phyloP scores from a whole-genome alignment of 2,888 invertebrate species.

The Drosophila buzzatii region DNA sequence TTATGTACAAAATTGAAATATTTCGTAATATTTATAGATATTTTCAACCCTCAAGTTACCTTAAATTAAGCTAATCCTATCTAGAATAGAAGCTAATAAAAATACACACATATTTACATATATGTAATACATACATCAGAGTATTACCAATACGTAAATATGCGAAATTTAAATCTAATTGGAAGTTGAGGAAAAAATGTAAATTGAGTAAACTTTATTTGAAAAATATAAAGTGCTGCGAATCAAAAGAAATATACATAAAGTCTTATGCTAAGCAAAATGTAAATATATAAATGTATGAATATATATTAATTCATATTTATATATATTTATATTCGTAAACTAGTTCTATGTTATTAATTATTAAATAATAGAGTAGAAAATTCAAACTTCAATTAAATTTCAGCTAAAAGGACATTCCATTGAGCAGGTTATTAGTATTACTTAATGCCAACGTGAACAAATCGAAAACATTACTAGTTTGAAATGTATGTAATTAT shows the following conservation, averaged over 20 bases:
- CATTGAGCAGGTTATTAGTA: slow-evolving; percentile 70
- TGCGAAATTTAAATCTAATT: slow-evolving; percentile 32
- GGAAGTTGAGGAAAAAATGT: slow-evolving; percentile 12
- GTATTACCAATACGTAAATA: slow-evolving; percentile 24
- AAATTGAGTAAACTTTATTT: slow-evolving; percentile 4
- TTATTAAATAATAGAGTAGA: slow-evolving; percentile 37
- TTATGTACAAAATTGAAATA: slow-evolving; percentile 12
- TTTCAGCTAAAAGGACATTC: slow-evolving; percentile 73
- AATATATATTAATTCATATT: background rate
- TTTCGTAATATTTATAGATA: background rate
- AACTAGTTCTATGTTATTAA: slow-evolving; percentile 37
- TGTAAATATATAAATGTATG: slow-evolving; percentile 2
- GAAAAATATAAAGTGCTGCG: slow-evolving; percentile 44
- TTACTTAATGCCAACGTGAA: slow-evolving; percentile 68
- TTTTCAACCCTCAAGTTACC: slow-evolving; percentile 4
- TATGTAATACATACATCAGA: slow-evolving; percentile 6
- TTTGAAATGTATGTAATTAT: slow-evolving; percentile 20
- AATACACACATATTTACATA: slow-evolving; percentile 16
- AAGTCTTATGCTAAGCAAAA: slow-evolving; percentile 41
- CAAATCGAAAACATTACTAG: slow-evolving; percentile 35
- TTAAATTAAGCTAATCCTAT: slow-evolving; percentile 35
- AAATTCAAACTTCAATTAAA: slow-evolving; percentile 53
- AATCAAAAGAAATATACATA: slow-evolving; percentile 21
- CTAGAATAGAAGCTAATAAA: slow-evolving; percentile 37
- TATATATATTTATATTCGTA: background rate